Conservation (phyloP, 2,888 invertebrate species). For the Artemia sp. region DNA sequence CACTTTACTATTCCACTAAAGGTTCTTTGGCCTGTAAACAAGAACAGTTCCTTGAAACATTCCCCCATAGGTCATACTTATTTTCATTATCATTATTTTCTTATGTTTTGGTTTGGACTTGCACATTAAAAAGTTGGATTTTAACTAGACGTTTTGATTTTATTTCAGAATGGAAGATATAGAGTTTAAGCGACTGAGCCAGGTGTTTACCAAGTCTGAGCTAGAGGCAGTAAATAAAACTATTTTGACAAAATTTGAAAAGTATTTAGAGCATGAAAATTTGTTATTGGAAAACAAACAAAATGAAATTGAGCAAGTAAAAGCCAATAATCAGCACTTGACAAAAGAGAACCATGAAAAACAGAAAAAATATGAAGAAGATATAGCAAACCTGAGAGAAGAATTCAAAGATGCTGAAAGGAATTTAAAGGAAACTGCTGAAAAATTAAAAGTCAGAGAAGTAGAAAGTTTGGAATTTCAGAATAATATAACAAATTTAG, state of each 20-base stretch:
- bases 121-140: no score
- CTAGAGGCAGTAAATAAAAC: not conserved
- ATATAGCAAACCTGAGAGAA: not conserved
- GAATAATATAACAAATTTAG: not conserved
- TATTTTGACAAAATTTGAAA: not conserved
- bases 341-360: conserved; percentile 3
- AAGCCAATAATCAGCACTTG: conserved; percentile 9
- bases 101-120: no score
- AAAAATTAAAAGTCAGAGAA: not conserved
- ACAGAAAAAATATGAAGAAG: not conserved
- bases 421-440: not conserved
- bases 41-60: no score
- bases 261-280: not conserved
- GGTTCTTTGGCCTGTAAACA: no score
- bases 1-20: no score
- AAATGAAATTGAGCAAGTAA: conserved; percentile 2
- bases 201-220: conserved; percentile 1
- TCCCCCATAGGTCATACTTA: no score
- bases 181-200: not conserved
- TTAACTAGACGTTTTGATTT: not conserved
- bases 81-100: no score
- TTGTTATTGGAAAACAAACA: not conserved
- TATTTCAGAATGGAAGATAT: not conserved
- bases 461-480: not conserved
- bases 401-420: not conserved